Evolutionary conservation across 2,113 vertebrate genomes (phyloP).

Genomic region (Aramus guarauna): DNA sequence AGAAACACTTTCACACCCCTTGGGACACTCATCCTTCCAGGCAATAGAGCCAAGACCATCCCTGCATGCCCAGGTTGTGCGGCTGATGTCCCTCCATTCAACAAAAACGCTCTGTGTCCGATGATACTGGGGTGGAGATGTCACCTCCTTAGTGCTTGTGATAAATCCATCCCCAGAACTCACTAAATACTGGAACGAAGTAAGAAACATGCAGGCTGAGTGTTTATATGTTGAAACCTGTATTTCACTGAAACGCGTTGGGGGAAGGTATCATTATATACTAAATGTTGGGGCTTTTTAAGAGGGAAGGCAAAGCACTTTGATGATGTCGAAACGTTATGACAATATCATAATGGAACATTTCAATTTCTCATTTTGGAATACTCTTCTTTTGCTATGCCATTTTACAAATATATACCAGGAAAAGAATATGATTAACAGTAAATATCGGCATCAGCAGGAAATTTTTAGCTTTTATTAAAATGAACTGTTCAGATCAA

Average conservation of each 20-base stretch:
- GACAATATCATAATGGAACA: not conserved
- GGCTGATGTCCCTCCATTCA: not conserved
- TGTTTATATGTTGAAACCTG: not conserved
- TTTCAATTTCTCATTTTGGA: not conserved
- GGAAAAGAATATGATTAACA: not conserved
- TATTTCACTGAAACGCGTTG: not conserved
- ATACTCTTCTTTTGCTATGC: not conserved
- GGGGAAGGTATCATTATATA: not conserved
- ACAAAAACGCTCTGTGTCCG: not conserved
- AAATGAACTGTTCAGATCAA: not conserved
- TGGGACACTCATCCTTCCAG: not conserved
- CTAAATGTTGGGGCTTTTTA: not conserved
- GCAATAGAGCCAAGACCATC: not conserved
- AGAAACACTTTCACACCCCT: not conserved
- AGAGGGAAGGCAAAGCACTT: not conserved
- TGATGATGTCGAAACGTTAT: not conserved
- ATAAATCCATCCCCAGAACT: not conserved
- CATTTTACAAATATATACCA: not conserved
- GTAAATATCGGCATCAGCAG: not conserved
- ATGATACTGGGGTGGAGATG: not conserved
- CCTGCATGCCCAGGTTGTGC: accelerated
- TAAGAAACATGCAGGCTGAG: not conserved
- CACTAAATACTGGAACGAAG: not conserved
- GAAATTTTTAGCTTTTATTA: not conserved
- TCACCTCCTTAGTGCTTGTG: not conserved